Base-by-base conservation (phyloP, 1,140 invertebrate species). In the Melanaphis sacchari region DNA sequence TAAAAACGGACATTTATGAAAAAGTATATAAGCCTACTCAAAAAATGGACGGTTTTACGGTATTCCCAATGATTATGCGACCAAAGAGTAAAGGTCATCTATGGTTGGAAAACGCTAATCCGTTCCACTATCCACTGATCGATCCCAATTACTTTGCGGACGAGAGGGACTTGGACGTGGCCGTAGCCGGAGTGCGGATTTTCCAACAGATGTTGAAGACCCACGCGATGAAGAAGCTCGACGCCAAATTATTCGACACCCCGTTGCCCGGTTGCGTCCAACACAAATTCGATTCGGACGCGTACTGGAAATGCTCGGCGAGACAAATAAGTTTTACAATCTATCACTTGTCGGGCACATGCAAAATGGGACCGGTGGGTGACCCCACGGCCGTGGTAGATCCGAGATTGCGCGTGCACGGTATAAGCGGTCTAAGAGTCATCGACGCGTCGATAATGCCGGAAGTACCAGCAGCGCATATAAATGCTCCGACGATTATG, bases 391-490 rank as follows among this genome's bases (percentile, higher is more conserved):
- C 96, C 0, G 97, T 97, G 0, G 97, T 97, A 0, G 96, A 97
- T 94, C 94, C 95, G 0, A 95, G 96, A 66, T 94, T 97, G 4
- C 95, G 96, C 46, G 96, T 97, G 5, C 96, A 97, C 92, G 97
- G 97, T 0, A 96, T 98, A 0, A 96, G 96, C 4, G 97, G 97
- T 21, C 94, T 98, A 8, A 95, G 97, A 89, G 97, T 97, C 0
- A 96, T 96, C 0, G 97, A 98, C 94, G 97, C 97, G 1, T 97
- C 97, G 91, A 96, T 98, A 40, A 97, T 98, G 97, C 97, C 97
- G 0, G 96, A 96, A 15, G 97, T 97, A 49, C 96, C 97, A 22
- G 97, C 96, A 94, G 97, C 97, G 0, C 97, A 98, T 95, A 97
- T 97, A 0, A 97, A 97, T 95, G 97, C 97, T 2, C 97, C 97